Percentiles rank a stretch among this genome's conserved stretches.
Evolutionary conservation across 2,888 invertebrate genomes (phyloP).

Genomic region (Drosophila tanythrix): DNA sequence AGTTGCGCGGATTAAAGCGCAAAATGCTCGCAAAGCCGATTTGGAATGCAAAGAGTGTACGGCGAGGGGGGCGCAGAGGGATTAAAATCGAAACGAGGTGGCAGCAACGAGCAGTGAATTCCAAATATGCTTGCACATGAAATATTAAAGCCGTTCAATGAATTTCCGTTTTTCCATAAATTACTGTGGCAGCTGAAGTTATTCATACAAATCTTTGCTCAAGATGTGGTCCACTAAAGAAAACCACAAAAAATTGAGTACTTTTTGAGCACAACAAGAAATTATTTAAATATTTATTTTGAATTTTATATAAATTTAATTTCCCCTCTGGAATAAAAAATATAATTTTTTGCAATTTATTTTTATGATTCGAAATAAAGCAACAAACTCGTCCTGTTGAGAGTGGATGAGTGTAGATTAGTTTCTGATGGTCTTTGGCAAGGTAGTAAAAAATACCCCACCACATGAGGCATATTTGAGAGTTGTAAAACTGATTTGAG

Average conservation of each 20-base stretch:
- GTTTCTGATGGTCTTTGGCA: too few species aligned
- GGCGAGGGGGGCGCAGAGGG: slow-evolving; percentile 17
- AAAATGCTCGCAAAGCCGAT: slow-evolving; percentile 69
- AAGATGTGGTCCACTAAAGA: not conserved
- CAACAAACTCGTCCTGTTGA: too few species aligned
- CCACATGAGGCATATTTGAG: too few species aligned
- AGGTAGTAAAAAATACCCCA: too few species aligned
- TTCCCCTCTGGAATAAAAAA: too few species aligned
- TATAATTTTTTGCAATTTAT: too few species aligned
- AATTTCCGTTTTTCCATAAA: not conserved
- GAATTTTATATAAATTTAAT: not conserved
- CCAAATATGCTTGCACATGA: slow-evolving; percentile 23
- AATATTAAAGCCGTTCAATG: slow-evolving; percentile 10
- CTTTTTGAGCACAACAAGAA: not conserved
- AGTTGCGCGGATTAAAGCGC: slow-evolving; percentile 72
- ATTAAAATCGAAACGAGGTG: slow-evolving; percentile 41
- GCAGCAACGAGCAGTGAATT: slow-evolving; percentile 6
- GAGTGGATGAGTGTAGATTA: too few species aligned
- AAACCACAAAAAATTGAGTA: too few species aligned
- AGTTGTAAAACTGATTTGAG: not conserved
- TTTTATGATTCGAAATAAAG: too few species aligned
- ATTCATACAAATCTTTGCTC: not conserved
- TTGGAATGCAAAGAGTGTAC: slow-evolving; percentile 41
- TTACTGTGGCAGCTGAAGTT: not conserved
- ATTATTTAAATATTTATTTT: not conserved